Percentiles rank a stretch among this genome's conserved stretches.
Conservation (phyloP, 2,797 vertebrate genomes). For the Bovichtus variegatus region DNA sequence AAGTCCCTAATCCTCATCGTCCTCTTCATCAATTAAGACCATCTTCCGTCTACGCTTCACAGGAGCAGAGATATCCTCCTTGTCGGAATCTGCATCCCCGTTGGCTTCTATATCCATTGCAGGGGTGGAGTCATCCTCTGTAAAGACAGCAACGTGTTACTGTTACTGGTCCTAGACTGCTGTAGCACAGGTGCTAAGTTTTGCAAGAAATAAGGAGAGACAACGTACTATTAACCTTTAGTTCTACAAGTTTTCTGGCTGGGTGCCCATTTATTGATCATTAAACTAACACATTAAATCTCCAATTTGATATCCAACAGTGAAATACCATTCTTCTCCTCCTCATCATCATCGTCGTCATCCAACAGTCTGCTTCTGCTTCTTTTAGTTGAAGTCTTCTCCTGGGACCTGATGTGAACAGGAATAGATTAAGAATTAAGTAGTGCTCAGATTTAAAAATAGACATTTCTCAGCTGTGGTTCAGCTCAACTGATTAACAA, state of each 20-base stretch:
- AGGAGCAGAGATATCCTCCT: constrained; percentile 69
- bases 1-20: constrained; percentile 77
- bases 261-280: neutral
- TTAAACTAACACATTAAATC: neutral
- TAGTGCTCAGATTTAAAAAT: constrained; percentile 11
- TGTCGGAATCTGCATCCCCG: constrained; percentile 51
- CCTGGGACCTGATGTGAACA: constrained; percentile 60
- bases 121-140: constrained; percentile 55
- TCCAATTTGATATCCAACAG: neutral
- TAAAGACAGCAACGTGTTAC: constrained; percentile 22
- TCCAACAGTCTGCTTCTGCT: constrained; percentile 80
- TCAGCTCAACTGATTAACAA: constrained; percentile 18
- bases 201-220: neutral
- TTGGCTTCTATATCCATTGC: constrained; percentile 45
- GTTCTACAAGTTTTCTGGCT: neutral
- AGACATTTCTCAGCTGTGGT: neutral
- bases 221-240: neutral
- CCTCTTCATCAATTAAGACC: constrained; percentile 85
- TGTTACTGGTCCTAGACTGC: neutral
- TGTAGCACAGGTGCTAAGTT: neutral
- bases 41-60: constrained; percentile 79
- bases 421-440: constrained; percentile 19
- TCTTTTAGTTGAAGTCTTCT: constrained; percentile 81
- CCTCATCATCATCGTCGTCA: constrained; percentile 72
- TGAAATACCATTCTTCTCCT: constrained; percentile 65